phyloP scores from a whole-genome alignment of 1,140 invertebrate species.

The Phymastichus coffea region DNA sequence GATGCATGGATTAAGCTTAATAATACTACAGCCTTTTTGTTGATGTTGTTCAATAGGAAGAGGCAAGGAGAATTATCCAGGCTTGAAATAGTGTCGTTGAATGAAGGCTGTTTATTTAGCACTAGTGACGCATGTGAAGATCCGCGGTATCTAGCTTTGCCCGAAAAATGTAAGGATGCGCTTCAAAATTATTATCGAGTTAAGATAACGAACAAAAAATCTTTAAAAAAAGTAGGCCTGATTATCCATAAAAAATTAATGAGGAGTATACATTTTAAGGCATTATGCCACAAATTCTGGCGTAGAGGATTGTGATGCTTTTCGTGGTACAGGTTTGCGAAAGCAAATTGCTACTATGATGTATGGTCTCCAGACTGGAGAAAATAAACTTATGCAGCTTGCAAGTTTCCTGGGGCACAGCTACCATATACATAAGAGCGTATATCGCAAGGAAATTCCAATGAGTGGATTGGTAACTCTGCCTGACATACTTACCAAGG shows the following conservation, averaged over 20 bases:
- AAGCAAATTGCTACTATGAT: constrained; percentile 5
- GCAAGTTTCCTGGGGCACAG: background rate
- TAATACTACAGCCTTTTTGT: background rate
- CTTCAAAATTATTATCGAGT: background rate
- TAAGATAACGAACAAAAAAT: background rate
- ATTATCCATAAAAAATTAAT: background rate
- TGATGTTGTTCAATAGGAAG: background rate
- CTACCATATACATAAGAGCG: background rate
- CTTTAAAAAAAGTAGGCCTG: background rate
- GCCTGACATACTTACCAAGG: background rate
- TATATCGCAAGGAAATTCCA: background rate
- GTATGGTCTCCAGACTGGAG: background rate
- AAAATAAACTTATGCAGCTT: background rate
- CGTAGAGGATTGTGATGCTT: background rate
- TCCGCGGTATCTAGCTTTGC: background rate
- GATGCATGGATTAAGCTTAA: background rate
- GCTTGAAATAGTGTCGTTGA: background rate
- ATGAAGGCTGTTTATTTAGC: background rate
- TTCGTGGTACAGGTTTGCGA: background rate
- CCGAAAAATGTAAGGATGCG: background rate
- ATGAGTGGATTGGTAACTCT: background rate
- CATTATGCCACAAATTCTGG: background rate
- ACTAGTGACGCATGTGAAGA: background rate
- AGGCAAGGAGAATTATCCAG: background rate
- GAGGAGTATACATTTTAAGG: no score